Evolutionary conservation across 2,113 vertebrate genomes (phyloP), one percentile per base, ranked within the genome.

Genomic region (Muscicapa adusta): DNA sequence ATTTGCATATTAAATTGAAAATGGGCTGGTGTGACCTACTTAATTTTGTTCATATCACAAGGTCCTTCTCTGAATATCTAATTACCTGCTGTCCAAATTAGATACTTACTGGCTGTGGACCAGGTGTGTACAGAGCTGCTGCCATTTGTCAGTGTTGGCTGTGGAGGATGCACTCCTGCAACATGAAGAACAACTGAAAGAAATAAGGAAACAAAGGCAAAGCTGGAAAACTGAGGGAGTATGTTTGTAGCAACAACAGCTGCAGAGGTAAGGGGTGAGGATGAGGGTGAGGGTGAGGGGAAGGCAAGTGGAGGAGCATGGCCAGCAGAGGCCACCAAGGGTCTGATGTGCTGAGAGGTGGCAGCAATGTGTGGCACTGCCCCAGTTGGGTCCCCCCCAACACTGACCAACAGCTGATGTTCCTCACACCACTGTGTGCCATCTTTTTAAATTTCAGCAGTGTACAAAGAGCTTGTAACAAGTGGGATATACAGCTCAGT

Each of bases 341-440:
- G 13, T 58, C 22, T 11, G 29, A n/a, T 13, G 31, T 57, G 34
- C 95, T 74, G 80, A 80, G 76, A 90, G 96, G 72, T 94, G 96
- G 94, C 96, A 97, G 87, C 93, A 84, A 56, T n/a, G 6, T 48
- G 76, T 63, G 23, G 38, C 91, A 88, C 76, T 13, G 22, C 25
- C 54, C 17, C 9, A 4, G 42, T 4, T 9, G 9, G 31, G 18
- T 50, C 16, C 8, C 14, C 14, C 17, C 22, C 5, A 28, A 1
- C 36, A 4, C 36, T 8, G 8, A 50, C 9, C 12, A 34, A 20
- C 15, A 17, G 48, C 63, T 75, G n/a, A 9, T 24, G 16, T 8
- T 56, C 19, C 23, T 56, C 9, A 5, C 22, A 43, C 34, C 71
- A 10, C 13, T 26, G 0, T 5, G 1, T 7, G 3, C 26, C 5